Percentiles rank a stretch among this genome's conserved stretches.
These are phyloP conservation scores for Philereme transversata DNA, from an alignment of 2,888 invertebrate genomes.

Conservation along the genomic window DNA sequence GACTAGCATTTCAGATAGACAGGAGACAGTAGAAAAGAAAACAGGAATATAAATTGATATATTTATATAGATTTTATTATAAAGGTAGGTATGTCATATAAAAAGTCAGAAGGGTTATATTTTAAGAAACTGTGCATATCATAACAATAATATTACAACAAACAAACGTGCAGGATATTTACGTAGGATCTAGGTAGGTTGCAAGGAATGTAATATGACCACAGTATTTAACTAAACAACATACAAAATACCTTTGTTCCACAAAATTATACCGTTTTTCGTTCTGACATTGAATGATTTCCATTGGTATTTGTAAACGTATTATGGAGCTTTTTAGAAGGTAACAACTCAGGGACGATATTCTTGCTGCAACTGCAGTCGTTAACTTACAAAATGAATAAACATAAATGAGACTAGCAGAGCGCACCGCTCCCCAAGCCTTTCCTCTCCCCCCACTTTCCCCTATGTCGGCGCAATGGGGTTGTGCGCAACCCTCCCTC, in stretches of 20 bases:
- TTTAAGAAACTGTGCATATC: no score
- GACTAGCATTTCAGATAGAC: no score
- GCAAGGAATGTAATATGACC: conserved; percentile 20
- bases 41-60: no score
- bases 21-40: no score
- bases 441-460: conserved; percentile 35
- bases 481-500: conserved; percentile 58
- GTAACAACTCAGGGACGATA: conserved; percentile 15
- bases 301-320: conserved; percentile 24
- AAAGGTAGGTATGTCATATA: no score
- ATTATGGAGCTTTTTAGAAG: neutral
- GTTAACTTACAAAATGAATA: conserved; percentile 42
- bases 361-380: conserved; percentile 33
- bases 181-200: conserved; percentile 3
- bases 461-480: conserved; percentile 58
- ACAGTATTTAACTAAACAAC: conserved; percentile 25
- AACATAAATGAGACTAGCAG: conserved; percentile 41
- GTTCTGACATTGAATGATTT: conserved; percentile 38
- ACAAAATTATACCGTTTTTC: conserved; percentile 35
- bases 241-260: conserved; percentile 40
- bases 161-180: neutral
- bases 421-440: conserved; percentile 33
- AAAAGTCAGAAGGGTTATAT: no score
- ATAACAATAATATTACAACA: neutral
- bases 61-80: no score